Base-by-base conservation (phyloP, 2,797 vertebrate genomes). In the Enteromius anoplus region DNA sequence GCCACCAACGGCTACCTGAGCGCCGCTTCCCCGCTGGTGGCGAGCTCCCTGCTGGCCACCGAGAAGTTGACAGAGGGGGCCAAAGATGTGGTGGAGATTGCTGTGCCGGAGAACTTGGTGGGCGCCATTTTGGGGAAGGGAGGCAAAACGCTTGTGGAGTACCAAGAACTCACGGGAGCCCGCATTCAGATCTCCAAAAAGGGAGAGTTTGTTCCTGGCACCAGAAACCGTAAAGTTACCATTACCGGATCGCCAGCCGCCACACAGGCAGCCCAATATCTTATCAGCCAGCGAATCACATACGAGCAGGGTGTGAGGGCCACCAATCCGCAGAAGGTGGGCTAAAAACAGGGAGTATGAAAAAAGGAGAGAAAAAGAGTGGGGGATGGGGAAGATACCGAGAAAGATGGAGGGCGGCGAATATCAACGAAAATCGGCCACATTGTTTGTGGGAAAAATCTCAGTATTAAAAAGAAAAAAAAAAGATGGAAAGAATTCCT, bases 151-250 rank as follows among this genome's bases (percentile, higher is more conserved):
- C 93, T 98, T 93, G 97, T 98, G 88, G 97, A 98, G 90, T 98
- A 98, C 93, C 97, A 98, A 94, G 97, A 98, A 95, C 95, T 98
- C 90, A 98, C 97, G 14, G 97, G 97, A 88, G 97, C 97, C 90
- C 96, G 97, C 88, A 98, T 98, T 93, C 97, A 98, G 94, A 98
- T 98, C 94, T 98, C 97, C 89, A 98, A 98, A 95, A 98, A 98
- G 91, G 97, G 97, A 85, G 97, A 98, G 92, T 98, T 98, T 93
- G 96, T 98, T 92, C 97, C 97, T 82, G 97, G 97, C 93, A 98
- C 97, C 90, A 96, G 97, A 94, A 98, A 97, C 95, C 96, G 97
- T 92, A 97, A 97, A 94, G 97, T 98, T 90, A 98, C 96, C 93
- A 98, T 98, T 93, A 97, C 97, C 78, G 97, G 97, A 92, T 96